phyloP scores from a whole-genome alignment of 2,797 vertebrate genomes.

The Paramormyrops hopkinsi region DNA sequence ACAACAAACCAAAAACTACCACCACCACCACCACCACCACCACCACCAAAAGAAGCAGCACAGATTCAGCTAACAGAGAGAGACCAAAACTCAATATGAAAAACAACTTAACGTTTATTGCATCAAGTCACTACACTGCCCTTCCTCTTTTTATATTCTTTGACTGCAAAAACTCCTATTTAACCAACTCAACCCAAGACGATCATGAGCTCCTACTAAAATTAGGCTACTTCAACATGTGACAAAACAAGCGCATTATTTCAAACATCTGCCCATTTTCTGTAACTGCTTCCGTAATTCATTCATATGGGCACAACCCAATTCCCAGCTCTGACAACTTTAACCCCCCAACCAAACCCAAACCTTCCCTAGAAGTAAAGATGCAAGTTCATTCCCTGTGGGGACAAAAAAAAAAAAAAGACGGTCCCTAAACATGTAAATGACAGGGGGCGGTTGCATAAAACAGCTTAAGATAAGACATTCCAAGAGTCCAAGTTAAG shows the following conservation, averaged over 20 bases:
- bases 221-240: background rate
- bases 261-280: background rate
- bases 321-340: background rate
- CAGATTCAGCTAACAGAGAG: background rate
- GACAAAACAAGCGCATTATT: background rate
- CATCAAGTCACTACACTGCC: background rate
- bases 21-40: background rate
- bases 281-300: background rate
- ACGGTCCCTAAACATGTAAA: background rate
- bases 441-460: background rate
- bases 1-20: background rate
- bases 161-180: background rate
- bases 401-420: background rate
- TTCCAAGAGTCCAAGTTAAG: background rate
- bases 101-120: background rate
- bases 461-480: background rate
- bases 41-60: background rate
- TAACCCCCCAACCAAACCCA: background rate
- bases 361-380: background rate
- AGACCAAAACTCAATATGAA: background rate
- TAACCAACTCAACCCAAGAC: background rate
- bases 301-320: background rate
- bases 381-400: background rate
- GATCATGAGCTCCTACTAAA: background rate
- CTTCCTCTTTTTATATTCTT: background rate